phyloP scores from a whole-genome alignment of 2,888 invertebrate species.

The Drosophila merina region DNA sequence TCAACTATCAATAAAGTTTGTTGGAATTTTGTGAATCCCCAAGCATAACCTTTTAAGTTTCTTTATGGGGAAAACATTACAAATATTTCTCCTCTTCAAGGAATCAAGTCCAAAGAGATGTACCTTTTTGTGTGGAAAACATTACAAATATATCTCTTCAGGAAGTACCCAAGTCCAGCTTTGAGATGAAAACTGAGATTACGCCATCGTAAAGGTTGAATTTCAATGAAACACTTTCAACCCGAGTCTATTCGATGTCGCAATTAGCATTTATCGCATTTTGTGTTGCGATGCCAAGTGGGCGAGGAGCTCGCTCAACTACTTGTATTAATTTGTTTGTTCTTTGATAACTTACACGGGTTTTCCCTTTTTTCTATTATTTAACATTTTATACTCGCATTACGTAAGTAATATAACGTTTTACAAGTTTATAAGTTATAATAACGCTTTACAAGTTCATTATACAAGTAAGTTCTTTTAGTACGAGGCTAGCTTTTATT shows the following conservation, averaged over 20 bases:
- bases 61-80: too few relatives aligned
- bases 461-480: neutral
- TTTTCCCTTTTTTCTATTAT: neutral
- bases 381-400: neutral
- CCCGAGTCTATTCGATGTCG: conserved; percentile 29
- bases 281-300: conserved; percentile 44
- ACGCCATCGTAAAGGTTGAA: neutral
- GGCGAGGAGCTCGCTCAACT: neutral
- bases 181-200: neutral
- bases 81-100: too few relatives aligned
- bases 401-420: neutral
- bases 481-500: neutral
- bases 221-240: neutral
- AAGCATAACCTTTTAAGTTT: too few relatives aligned
- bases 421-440: too few relatives aligned
- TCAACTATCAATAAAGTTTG: too few relatives aligned
- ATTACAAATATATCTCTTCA: too few relatives aligned
- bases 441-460: too few relatives aligned
- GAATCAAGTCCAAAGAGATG: too few relatives aligned
- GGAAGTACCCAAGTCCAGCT: neutral
- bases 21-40: too few relatives aligned
- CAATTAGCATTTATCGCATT: conserved; percentile 70
- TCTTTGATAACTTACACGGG: neutral
- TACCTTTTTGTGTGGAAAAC: too few relatives aligned
- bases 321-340: conserved; percentile 2